Percentiles rank a stretch among this genome's conserved stretches.
Evolutionary conservation across 1,140 invertebrate genomes (phyloP).

Genomic region (Xylocopa sonorina): DNA sequence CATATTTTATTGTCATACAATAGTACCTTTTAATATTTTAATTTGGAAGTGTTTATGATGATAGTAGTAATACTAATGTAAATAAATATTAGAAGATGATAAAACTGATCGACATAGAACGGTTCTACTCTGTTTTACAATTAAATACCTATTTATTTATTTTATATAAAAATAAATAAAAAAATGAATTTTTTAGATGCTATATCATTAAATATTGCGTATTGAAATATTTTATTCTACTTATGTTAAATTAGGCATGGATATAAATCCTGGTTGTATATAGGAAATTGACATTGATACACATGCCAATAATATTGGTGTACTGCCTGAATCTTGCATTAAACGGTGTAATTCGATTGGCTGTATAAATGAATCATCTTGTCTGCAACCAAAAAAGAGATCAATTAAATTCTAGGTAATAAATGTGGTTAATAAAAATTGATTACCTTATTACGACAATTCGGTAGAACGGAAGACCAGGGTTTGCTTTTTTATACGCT

Average conservation of each 20-base stretch:
- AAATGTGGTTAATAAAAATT: background rate
- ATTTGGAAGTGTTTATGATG: too few species aligned
- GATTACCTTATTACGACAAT: slow-evolving; percentile 75
- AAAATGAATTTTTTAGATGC: background rate
- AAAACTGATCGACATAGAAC: background rate
- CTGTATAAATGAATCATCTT: slow-evolving; percentile 63
- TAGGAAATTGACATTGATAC: slow-evolving; percentile 73
- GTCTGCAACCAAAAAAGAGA: slow-evolving; percentile 58
- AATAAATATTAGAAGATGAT: background rate
- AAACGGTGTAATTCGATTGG: slow-evolving; percentile 72
- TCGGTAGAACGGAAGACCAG: slow-evolving; percentile 74
- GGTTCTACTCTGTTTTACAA: background rate
- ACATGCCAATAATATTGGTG: slow-evolving; percentile 69
- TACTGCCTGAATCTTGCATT: slow-evolving; percentile 68
- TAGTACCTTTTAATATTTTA: background rate
- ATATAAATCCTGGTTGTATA: slow-evolving; percentile 70
- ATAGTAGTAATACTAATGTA: background rate
- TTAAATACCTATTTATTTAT: background rate
- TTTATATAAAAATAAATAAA: slow-evolving; percentile 17
- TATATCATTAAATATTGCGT: background rate
- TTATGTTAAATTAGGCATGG: slow-evolving; percentile 69
- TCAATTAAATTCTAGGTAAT: background rate
- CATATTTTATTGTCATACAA: background rate
- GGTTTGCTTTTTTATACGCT: slow-evolving; percentile 74
- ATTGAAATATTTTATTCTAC: slow-evolving; percentile 34